These are phyloP conservation scores for Eciton burchellii DNA, from an alignment of 1,140 invertebrate species.

Conservation along the genomic window DNA sequence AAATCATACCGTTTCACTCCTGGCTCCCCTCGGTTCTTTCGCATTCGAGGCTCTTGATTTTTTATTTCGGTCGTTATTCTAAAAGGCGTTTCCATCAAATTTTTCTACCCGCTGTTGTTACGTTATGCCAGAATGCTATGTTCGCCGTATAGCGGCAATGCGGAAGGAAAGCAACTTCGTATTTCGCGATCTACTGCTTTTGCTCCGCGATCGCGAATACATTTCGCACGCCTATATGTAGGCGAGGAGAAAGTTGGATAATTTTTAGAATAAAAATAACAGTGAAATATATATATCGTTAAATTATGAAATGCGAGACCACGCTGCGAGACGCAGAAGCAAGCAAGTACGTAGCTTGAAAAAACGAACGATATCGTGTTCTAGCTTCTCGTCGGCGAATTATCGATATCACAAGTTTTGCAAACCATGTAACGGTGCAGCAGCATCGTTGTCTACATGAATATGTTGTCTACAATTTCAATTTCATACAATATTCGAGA, in stretches of 20 bases:
- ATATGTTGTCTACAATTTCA: not conserved
- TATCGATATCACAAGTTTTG: no score
- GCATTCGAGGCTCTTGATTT: not conserved
- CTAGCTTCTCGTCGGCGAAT: no score
- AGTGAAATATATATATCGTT: no score
- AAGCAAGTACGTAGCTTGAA: no score
- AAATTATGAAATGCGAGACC: no score
- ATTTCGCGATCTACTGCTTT: not conserved
- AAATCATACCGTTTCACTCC: not conserved
- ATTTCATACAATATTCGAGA: constrained; percentile 1
- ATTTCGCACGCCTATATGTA: not conserved
- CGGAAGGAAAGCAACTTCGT: constrained; percentile 3
- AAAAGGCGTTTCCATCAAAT: not conserved
- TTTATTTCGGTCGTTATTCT: not conserved
- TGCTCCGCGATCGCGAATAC: not conserved
- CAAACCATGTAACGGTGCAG: no score
- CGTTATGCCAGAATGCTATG: not conserved
- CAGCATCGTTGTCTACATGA: no score
- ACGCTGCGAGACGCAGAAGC: no score
- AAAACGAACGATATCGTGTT: no score
- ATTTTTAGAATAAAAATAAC: no score
- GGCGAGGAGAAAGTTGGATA: no score
- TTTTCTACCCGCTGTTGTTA: not conserved
- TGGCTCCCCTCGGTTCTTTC: not conserved
- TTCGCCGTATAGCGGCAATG: not conserved